Evolutionary conservation across 2,113 vertebrate genomes (phyloP).

Genomic region (Paramisgurnus dabryanus): DNA sequence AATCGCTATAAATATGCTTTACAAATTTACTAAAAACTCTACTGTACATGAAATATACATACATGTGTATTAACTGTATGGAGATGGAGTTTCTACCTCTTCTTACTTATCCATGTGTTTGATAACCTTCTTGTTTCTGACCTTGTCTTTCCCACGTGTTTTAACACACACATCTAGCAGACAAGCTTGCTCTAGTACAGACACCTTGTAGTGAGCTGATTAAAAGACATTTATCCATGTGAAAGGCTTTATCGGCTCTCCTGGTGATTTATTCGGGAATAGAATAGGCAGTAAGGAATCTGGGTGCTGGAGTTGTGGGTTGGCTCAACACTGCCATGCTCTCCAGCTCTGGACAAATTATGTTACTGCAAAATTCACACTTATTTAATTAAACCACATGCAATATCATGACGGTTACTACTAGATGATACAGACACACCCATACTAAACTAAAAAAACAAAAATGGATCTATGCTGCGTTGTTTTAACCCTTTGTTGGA

Average conservation of each 20-base stretch:
- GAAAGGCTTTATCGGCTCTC: conserved; percentile 23
- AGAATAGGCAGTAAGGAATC: conserved; percentile 6
- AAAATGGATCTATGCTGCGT: not conserved
- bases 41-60: no score
- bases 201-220: conserved; percentile 44
- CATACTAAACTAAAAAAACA: not conserved
- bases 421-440: not conserved
- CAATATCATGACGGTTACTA: not conserved
- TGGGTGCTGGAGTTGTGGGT: not conserved
- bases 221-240: conserved; percentile 45
- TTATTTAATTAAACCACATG: conserved; percentile 46
- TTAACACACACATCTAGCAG: not conserved
- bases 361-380: conserved; percentile 40
- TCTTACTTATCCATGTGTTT: conserved; percentile 17
- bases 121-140: conserved; percentile 23
- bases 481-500: no score
- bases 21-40: no score
- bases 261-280: conserved; percentile 25
- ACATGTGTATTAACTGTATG: not conserved
- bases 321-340: conserved; percentile 14
- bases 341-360: conserved; percentile 37
- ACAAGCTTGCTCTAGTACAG: not conserved
- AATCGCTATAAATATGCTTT: no score
- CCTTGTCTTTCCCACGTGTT: conserved; percentile 3
- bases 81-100: not conserved